Evolutionary conservation across 2,113 vertebrate species (phyloP).

Genomic region (Pangasianodon hypophthalmus): DNA sequence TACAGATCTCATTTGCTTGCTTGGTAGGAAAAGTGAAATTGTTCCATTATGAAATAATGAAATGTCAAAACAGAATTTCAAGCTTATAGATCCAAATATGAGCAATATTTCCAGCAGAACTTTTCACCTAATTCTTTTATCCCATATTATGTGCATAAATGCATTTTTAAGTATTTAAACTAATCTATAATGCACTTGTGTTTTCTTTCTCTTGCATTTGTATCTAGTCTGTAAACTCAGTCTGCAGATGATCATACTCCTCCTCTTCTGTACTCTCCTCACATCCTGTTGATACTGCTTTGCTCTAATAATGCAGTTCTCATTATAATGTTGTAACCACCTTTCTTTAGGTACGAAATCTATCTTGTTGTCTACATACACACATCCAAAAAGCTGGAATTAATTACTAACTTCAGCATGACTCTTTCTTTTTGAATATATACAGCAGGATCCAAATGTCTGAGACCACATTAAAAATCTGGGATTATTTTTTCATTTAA

Average conservation of each 20-base stretch:
- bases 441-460: background rate
- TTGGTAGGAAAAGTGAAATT: conserved; percentile 16
- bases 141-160: background rate
- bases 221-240: background rate
- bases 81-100: conserved; percentile 25
- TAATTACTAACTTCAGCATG: background rate
- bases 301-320: background rate
- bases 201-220: background rate
- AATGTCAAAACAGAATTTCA: conserved; percentile 24
- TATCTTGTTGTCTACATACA: background rate
- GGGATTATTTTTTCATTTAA: background rate
- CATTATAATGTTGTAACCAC: background rate
- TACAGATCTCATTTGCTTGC: background rate
- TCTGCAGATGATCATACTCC: background rate
- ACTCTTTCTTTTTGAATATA: background rate
- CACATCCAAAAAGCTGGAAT: background rate
- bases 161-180: background rate
- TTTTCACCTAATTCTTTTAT: background rate
- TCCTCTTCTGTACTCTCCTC: background rate
- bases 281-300: background rate
- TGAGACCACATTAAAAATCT: background rate
- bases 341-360: background rate
- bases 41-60: conserved; percentile 19
- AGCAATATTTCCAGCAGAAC: background rate
- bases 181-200: background rate